These are phyloP conservation scores for Glareola pratincola DNA, from an alignment of 2,113 vertebrate genomes.

Conservation along the genomic window DNA sequence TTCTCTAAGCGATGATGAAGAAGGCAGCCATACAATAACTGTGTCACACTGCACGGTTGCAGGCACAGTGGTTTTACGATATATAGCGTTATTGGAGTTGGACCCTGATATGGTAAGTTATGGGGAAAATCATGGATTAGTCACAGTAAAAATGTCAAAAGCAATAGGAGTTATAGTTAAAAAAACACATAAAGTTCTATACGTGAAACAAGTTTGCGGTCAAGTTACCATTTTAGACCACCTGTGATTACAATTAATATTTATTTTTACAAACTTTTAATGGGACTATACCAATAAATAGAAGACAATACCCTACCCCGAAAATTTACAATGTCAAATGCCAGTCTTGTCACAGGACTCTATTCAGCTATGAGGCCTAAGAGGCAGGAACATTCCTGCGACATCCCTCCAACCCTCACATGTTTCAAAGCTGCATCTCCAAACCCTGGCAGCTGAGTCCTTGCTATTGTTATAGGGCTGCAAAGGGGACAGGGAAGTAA, in stretches of 20 bases:
- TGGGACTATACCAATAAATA: not conserved
- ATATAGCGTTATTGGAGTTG: not conserved
- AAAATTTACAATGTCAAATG: not conserved
- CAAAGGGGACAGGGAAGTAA: not conserved
- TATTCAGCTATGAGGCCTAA: not conserved
- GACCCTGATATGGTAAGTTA: not conserved
- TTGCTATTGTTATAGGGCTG: not conserved
- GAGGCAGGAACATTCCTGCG: not conserved
- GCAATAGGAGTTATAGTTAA: not conserved
- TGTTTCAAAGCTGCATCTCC: not conserved
- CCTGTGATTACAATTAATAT: not conserved
- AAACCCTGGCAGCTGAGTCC: accelerated
- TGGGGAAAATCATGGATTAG: not conserved
- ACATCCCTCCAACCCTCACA: not conserved
- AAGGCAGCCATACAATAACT: not conserved
- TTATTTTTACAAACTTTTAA: not conserved
- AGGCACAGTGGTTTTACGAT: not conserved
- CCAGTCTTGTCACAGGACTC: not conserved
- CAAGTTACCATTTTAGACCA: not conserved
- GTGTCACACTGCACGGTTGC: not conserved
- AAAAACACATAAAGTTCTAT: not conserved
- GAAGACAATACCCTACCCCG: not conserved
- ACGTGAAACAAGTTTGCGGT: accelerated
- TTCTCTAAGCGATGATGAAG: not conserved
- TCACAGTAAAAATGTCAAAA: slow-evolving; percentile 16